These are phyloP conservation scores for Caenorhabditis sp. DNA, from an alignment of 2,888 invertebrate genomes.

Conservation along the genomic window DNA sequence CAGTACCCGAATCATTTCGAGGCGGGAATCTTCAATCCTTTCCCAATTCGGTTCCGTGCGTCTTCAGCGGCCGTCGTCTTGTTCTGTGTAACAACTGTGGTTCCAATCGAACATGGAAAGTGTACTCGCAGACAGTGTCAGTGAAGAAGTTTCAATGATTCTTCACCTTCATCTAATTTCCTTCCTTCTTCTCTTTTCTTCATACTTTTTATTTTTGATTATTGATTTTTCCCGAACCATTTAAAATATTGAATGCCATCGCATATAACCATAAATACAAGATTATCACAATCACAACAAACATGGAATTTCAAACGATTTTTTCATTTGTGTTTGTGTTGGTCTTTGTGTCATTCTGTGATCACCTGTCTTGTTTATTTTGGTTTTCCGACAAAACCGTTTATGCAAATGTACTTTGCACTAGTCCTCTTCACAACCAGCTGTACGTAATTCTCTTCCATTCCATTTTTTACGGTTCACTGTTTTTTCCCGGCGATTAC, in stretches of 20 bases:
- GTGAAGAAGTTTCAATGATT: slow-evolving; percentile 38
- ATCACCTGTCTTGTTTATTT: slow-evolving; percentile 21
- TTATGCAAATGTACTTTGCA: slow-evolving; percentile 43
- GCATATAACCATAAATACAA: too few species aligned
- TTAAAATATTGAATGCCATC: too few species aligned
- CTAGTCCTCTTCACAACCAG: slow-evolving; percentile 6
- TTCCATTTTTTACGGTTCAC: slow-evolving; percentile 13
- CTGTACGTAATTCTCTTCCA: slow-evolving; percentile 17
- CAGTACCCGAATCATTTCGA: slow-evolving; percentile 78
- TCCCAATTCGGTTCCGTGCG: slow-evolving; percentile 80
- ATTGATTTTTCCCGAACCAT: too few species aligned
- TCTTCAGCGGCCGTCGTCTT: slow-evolving; percentile 76
- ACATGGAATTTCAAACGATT: neutral
- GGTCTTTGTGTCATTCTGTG: neutral
- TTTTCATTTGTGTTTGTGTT: neutral
- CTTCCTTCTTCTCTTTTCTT: slow-evolving; percentile 13
- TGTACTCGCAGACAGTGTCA: slow-evolving; percentile 64
- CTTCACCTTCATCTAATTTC: slow-evolving; percentile 6
- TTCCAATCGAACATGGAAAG: slow-evolving; percentile 62
- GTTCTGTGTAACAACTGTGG: slow-evolving; percentile 77
- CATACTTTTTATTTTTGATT: slow-evolving; percentile 15
- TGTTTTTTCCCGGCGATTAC: neutral
- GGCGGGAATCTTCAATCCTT: slow-evolving; percentile 81
- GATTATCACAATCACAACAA: neutral
- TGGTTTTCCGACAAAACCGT: slow-evolving; percentile 26